Percentiles rank a stretch among this genome's conserved stretches.
These are phyloP conservation scores for Holotrichia oblita DNA, from an alignment of 1,140 invertebrate species.

Conservation along the genomic window DNA sequence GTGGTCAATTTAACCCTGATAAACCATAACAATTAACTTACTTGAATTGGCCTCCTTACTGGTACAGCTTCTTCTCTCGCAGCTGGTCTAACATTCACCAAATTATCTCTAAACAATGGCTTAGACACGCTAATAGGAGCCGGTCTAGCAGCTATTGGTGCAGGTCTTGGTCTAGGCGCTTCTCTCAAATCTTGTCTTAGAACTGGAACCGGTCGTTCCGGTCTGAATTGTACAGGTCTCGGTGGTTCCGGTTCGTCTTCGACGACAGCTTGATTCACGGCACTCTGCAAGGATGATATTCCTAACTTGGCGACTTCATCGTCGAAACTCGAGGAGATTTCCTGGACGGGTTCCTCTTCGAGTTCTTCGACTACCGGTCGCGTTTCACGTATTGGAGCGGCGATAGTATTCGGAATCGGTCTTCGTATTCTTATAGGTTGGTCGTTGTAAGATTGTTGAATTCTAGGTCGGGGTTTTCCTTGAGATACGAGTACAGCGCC, in stretches of 20 bases:
- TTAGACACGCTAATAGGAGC: neutral
- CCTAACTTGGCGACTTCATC: slow-evolving; percentile 55
- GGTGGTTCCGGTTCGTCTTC: slow-evolving; percentile 58
- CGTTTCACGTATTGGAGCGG: slow-evolving; percentile 47
- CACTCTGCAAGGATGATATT: slow-evolving; percentile 47
- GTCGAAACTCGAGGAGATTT: slow-evolving; percentile 49
- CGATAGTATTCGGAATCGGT: slow-evolving; percentile 46
- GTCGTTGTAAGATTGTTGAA: slow-evolving; percentile 38
- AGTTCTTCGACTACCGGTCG: slow-evolving; percentile 55
- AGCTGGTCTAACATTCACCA: slow-evolving; percentile 13
- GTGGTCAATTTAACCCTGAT: slow-evolving; percentile 46
- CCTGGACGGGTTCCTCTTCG: slow-evolving; percentile 50
- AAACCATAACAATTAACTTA: neutral
- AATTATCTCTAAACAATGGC: slow-evolving; percentile 29
- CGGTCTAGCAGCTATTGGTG: neutral
- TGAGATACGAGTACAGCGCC: slow-evolving; percentile 65
- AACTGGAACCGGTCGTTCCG: slow-evolving; percentile 63
- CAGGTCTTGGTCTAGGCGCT: slow-evolving; percentile 7
- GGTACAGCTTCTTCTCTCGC: slow-evolving; percentile 7
- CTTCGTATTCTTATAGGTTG: slow-evolving; percentile 45
- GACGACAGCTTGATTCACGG: slow-evolving; percentile 49
- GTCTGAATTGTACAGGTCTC: slow-evolving; percentile 63
- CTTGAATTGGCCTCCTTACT: slow-evolving; percentile 2
- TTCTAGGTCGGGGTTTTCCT: slow-evolving; percentile 46
- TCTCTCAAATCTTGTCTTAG: slow-evolving; percentile 45